A percentile compares a stretch with the other conserved stretches of the same genome.
Evolutionary conservation across 2,113 vertebrate genomes (phyloP).

Genomic region (Aspiorhynchus laticeps): DNA sequence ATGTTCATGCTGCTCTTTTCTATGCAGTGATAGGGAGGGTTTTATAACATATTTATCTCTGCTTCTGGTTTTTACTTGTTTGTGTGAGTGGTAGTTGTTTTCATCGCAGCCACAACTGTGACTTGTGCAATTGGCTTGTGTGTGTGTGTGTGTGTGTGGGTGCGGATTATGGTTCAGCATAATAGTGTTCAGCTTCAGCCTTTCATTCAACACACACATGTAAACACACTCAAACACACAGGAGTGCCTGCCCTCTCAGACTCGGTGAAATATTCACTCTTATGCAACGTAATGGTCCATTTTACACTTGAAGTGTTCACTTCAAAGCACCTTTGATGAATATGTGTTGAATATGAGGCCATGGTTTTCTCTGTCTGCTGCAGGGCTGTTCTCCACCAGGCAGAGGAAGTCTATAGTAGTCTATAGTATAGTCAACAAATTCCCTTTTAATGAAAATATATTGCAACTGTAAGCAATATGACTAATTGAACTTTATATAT

Average conservation of each 20-base stretch:
- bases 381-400: neutral
- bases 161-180: conserved; percentile 3
- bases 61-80: neutral
- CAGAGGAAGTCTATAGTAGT: neutral
- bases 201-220: conserved; percentile 15
- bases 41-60: neutral
- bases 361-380: neutral
- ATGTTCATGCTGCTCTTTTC: neutral
- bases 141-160: neutral
- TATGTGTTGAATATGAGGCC: neutral
- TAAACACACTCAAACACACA: conserved; percentile 17
- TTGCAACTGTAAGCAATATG: neutral
- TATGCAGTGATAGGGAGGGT: neutral
- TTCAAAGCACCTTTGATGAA: conserved; percentile 27
- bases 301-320: conserved; percentile 33
- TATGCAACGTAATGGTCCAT: conserved; percentile 28
- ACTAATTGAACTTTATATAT: neutral
- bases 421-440: neutral
- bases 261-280: conserved; percentile 6
- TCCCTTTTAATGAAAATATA: neutral
- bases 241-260: neutral
- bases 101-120: neutral
- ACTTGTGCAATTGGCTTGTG: neutral
- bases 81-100: neutral
- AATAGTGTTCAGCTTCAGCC: conserved; percentile 12